phyloP scores from a whole-genome alignment of 2,888 invertebrate species.

The Ectropis crepuscularia region DNA sequence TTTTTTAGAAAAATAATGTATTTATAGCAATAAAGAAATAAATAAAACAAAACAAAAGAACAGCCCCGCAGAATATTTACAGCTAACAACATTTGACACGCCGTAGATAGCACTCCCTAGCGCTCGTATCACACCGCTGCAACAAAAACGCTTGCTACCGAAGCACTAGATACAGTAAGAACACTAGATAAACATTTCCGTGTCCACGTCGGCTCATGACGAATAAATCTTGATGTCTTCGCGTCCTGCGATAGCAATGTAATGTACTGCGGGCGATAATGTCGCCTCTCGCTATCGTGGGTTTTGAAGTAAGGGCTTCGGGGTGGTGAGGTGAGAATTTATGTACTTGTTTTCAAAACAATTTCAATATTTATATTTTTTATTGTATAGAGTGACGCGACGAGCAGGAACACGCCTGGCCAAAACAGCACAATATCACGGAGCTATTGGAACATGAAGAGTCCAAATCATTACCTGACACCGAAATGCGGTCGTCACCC shows the following conservation, averaged over 20 bases:
- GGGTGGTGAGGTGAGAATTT: slow-evolving; percentile 18
- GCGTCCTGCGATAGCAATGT: slow-evolving; percentile 56
- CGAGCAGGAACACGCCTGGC: no score
- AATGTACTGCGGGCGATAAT: slow-evolving; percentile 54
- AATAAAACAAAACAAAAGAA: background rate
- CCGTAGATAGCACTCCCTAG: slow-evolving; percentile 16
- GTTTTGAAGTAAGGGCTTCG: slow-evolving; percentile 41
- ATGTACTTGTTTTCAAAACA: slow-evolving; percentile 22
- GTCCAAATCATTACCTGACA: no score
- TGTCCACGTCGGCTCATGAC: slow-evolving; percentile 66
- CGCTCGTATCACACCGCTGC: slow-evolving; percentile 34
- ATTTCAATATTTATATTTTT: no score
- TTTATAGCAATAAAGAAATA: no score
- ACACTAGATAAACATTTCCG: slow-evolving; percentile 72
- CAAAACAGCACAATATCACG: no score
- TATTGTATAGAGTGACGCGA: no score
- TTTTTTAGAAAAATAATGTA: no score
- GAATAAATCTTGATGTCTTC: slow-evolving; percentile 76
- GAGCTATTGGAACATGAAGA: no score
- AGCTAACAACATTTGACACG: slow-evolving; percentile 21
- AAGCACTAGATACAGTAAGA: slow-evolving; percentile 59
- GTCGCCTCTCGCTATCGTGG: slow-evolving; percentile 54
- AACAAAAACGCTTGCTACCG: slow-evolving; percentile 52
- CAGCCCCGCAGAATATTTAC: slow-evolving; percentile 2
- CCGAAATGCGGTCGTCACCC: no score